Conservation (phyloP, 2,113 vertebrate genomes). For the Eira barbara region DNA sequence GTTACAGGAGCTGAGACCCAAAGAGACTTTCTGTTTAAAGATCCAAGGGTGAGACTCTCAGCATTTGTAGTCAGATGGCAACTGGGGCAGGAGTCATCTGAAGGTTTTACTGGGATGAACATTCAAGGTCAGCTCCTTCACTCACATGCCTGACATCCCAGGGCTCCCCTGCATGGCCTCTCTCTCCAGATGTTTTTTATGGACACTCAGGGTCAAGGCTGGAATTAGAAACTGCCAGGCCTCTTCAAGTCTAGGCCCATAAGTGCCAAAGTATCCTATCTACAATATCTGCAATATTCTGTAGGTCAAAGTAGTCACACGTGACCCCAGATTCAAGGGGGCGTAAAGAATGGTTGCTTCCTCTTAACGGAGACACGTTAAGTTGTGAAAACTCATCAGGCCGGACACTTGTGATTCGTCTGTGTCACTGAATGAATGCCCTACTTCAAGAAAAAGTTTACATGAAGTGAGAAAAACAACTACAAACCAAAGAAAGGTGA, state of each 20-base stretch:
- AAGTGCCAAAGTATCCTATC: not conserved
- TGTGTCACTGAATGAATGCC: not conserved
- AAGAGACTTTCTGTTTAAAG: slow-evolving; percentile 33
- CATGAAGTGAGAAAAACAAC: not conserved
- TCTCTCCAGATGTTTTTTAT: not conserved
- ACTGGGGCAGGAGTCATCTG: not conserved
- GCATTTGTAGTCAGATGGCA: not conserved
- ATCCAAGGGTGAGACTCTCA: not conserved
- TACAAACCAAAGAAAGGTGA: not conserved
- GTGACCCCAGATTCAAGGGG: not conserved
- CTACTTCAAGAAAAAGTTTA: not conserved
- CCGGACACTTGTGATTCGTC: not conserved
- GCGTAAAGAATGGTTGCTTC: not conserved
- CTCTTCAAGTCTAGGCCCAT: not conserved
- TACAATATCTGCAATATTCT: slow-evolving; percentile 7
- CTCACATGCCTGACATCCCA: not conserved
- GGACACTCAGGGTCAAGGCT: not conserved
- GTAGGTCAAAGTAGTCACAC: not conserved
- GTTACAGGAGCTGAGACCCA: not conserved
- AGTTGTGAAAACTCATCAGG: not conserved
- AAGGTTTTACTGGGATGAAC: not conserved
- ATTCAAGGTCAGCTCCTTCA: slow-evolving; percentile 24
- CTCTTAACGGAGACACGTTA: not conserved
- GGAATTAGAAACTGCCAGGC: not conserved
- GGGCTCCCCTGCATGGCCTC: not conserved